Base-by-base conservation (phyloP, 1,140 invertebrate genomes). In the Drosophila grimshawi region DNA sequence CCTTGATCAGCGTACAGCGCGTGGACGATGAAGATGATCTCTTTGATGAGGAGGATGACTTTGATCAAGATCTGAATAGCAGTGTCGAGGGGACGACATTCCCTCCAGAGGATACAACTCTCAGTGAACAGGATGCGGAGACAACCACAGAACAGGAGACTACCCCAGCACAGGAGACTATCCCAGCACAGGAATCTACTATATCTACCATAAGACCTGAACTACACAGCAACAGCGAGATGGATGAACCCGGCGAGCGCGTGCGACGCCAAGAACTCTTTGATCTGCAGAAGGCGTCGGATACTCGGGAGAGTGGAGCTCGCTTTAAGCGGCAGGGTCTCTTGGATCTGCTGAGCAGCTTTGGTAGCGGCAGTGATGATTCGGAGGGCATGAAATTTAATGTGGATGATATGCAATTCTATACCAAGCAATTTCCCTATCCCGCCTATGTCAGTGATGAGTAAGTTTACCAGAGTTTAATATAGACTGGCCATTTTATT, bases 391-490 rank as follows among this genome's bases (percentile, higher is more conserved):
- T 37, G 7, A 83, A 80, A 4, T 78, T 85, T 7, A 72, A 82
- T 10, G 80, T 92, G 19, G 78, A 90, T 11, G 86, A 94, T 8
- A 94, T 94, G 94, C 93, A 92, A 6, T 93, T 95, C 33, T 93
- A 95, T 43, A 95, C 94, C 0, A 95, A 95, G 82, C 95, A 96
- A 75, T 94, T 94, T 86, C 95, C 95, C 2, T 95, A 96, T 91
- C 95, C 95, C 2, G 95, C 95, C 55, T 95, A 94, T 89, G 94
- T 93, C 66, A 93, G 93, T n/a, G 93, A 95, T 76, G 93, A 93
- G 95, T 95, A 75, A 93, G 94, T 94, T 2, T 7, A 3, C 0
- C 2, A n/a, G 4, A 43, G 2, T 43, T 41, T 3, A 41, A 6
- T 2, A 2, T 43, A 4, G 37, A 33, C 10, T 27, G 1, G 3